Base-by-base conservation (phyloP, 2,797 vertebrate genomes). In the Sphenopsis melanotis region DNA sequence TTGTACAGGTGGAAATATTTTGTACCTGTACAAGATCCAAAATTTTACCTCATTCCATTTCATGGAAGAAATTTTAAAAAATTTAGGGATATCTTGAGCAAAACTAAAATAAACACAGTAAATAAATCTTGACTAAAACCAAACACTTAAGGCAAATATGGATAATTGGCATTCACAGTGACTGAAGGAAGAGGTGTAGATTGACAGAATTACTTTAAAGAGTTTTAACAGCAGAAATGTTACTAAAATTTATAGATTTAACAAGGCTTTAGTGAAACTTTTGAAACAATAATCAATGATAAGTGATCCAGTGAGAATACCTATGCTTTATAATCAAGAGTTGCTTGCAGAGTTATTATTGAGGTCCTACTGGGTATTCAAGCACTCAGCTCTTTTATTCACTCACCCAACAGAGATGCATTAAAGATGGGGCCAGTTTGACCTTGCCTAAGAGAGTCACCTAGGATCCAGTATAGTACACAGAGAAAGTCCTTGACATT, bases 321-420 rank as follows among this genome's bases (percentile, higher is more conserved):
- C 11, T n/a, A 64, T 34, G 21, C 12, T 14, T 50, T 56, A 47
- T 19, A 77, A 59, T 56, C 34, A 65, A 52, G 26, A 15, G 9
- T 65, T 61, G 15, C 6, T 61, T 55, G 37, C 70, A 63, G 29
- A 26, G 4, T 42, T 59, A 59, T 24, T 55, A n/a, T 30, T 46
- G 64, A 77, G 32, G 42, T n/a, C 44, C 16, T 52, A 39, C 30
- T 87, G 5, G 1, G 18, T 37, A 76, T 44, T 80, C 63, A 68
- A 80, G 27, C 15, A 80, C n/a, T 59, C 14, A 52, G 50, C 41
- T 63, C 41, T 34, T 81, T 81, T 32, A 74, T 18, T 20, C 22
- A 65, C 27, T 52, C 27, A 37, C 1, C 0, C 6, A 14, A 47
- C 1, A 1, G 37, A 71, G 19, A 11, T 41, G 27, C 1, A 0